Percentiles rank a stretch among this genome's conserved stretches.
phyloP scores from a whole-genome alignment of 2,113 vertebrate genomes.

The Monopterus albus region DNA sequence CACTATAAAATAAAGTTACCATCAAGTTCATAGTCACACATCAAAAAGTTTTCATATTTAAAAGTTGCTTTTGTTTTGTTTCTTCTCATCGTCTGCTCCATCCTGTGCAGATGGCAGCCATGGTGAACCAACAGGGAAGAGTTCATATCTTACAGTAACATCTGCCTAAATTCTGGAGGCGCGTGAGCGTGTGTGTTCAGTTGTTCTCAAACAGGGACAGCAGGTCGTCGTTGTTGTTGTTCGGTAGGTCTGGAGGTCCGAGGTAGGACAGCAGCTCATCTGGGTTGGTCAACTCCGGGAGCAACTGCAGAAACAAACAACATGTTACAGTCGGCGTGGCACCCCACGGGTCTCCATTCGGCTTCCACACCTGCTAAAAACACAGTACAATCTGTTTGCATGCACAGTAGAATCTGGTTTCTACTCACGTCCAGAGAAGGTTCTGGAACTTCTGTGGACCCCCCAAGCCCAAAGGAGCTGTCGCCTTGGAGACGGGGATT shows the following conservation, averaged over 20 bases:
- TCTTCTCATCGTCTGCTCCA: neutral
- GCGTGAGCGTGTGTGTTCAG: constrained; percentile 63
- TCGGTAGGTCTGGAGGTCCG: constrained; percentile 90
- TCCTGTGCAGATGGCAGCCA: constrained; percentile 24
- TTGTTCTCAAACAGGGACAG: constrained; percentile 95
- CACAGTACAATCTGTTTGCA: too few relatives aligned
- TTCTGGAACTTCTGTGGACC: constrained; percentile 84
- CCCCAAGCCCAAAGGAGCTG: constrained; percentile 78
- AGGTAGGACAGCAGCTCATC: constrained; percentile 95
- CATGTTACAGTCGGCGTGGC: neutral
- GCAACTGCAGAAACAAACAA: constrained; percentile 79
- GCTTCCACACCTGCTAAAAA: neutral
- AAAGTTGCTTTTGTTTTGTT: constrained; percentile 31
- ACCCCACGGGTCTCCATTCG: neutral
- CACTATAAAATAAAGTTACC: constrained; percentile 66
- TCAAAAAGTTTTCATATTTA: constrained; percentile 57
- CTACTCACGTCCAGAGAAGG: constrained; percentile 90
- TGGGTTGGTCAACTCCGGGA: constrained; percentile 92
- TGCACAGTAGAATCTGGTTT: neutral
- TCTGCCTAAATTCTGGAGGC: neutral
- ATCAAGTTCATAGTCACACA: constrained; percentile 61
- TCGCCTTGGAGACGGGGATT: constrained; percentile 79
- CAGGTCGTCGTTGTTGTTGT: constrained; percentile 92
- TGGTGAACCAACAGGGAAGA: too few relatives aligned
- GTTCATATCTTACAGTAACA: constrained; percentile 32